Conservation (phyloP, 2,113 vertebrate genomes). For the Pangasianodon hypophthalmus region DNA sequence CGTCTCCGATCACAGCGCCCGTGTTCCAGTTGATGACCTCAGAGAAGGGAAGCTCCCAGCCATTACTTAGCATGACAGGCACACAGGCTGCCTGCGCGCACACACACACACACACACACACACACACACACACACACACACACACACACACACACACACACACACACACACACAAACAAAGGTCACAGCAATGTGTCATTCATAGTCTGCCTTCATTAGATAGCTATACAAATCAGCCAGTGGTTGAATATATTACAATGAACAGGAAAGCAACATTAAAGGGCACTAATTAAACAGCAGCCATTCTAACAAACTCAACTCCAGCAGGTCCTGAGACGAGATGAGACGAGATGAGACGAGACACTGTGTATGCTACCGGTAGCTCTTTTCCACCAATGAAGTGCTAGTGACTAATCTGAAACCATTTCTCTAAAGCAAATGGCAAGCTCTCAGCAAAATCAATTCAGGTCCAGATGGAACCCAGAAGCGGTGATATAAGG, state of each 20-base stretch:
- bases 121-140: slow-evolving; percentile 18
- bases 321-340: background rate
- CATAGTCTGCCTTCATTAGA: slow-evolving; percentile 5
- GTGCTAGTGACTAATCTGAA: background rate
- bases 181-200: slow-evolving; percentile 30
- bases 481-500: background rate
- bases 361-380: background rate
- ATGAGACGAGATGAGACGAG: background rate
- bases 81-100: slow-evolving; percentile 73
- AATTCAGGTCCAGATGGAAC: background rate
- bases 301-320: background rate
- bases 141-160: slow-evolving; percentile 46
- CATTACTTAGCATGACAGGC: slow-evolving; percentile 79
- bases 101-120: slow-evolving; percentile 42
- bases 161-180: slow-evolving; percentile 39
- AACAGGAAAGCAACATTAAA: slow-evolving; percentile 39
- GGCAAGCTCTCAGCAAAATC: background rate
- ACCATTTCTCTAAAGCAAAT: background rate
- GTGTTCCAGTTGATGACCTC: slow-evolving; percentile 80
- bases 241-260: slow-evolving; percentile 38
- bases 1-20: slow-evolving; percentile 77
- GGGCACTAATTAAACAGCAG: slow-evolving; percentile 39
- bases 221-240: slow-evolving; percentile 12
- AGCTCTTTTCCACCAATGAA: background rate
- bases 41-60: slow-evolving; percentile 79